Percentiles rank a stretch among this genome's conserved stretches.
Conservation (phyloP, 2,888 invertebrate species). For the Oscheius sp. region DNA sequence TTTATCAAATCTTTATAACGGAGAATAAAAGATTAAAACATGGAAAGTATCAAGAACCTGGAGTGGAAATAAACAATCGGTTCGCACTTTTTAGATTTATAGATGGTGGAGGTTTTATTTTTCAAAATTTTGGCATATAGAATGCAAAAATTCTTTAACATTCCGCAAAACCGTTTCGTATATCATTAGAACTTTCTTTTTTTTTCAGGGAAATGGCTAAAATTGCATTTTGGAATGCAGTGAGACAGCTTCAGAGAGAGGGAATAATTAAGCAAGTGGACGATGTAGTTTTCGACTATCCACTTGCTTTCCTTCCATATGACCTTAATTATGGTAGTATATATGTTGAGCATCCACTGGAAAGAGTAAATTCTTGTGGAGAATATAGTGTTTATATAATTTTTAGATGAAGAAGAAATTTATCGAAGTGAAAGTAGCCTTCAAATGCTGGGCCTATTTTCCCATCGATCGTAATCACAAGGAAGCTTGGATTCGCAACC, state of each 20-base stretch:
- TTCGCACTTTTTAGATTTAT: too few relatives aligned
- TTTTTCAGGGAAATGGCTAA: background rate
- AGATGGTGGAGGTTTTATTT: too few relatives aligned
- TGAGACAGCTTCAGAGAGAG: background rate
- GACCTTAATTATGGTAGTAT: too few relatives aligned
- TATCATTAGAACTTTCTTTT: background rate
- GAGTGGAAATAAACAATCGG: too few relatives aligned
- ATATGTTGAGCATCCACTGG: constrained; percentile 5
- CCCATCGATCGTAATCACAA: too few relatives aligned
- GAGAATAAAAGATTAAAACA: background rate
- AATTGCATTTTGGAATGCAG: constrained; percentile 2
- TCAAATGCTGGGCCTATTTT: background rate
- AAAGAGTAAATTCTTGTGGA: background rate
- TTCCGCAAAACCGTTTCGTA: background rate
- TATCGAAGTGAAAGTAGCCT: background rate
- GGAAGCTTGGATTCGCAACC: background rate
- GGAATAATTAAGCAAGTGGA: background rate
- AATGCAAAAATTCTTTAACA: background rate
- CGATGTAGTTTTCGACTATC: constrained; percentile 5
- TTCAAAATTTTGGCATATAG: background rate
- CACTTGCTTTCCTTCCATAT: background rate
- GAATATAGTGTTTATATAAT: too few relatives aligned
- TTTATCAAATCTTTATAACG: background rate
- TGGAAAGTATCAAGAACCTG: too few relatives aligned
- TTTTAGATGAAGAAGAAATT: too few relatives aligned